A percentile compares a stretch with the other conserved stretches of the same genome.
Evolutionary conservation across 2,888 invertebrate species (phyloP).

Genomic region (Xestia c-nigrum): DNA sequence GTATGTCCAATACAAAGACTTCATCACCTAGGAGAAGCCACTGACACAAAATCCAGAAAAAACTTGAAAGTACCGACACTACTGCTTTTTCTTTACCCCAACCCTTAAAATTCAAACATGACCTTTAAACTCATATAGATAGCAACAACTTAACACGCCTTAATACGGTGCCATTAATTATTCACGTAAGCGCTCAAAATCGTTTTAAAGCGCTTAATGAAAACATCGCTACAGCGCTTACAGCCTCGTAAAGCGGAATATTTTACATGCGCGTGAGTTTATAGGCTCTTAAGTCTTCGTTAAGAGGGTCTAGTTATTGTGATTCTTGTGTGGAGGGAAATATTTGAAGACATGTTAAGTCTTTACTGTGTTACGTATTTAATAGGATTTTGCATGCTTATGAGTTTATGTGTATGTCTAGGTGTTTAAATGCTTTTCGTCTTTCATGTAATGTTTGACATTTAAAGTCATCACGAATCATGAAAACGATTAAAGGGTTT

Average conservation of each 20-base stretch:
- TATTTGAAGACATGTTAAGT: constrained; percentile 22
- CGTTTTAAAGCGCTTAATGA: constrained; percentile 54
- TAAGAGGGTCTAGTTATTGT: constrained; percentile 35
- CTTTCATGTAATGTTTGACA: neutral
- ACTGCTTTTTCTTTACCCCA: neutral
- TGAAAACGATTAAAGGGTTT: neutral
- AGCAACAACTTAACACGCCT: constrained; percentile 25
- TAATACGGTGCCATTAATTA: constrained; percentile 47
- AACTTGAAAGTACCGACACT: neutral
- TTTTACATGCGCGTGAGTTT: constrained; percentile 54
- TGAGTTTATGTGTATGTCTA: neutral
- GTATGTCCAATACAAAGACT: neutral
- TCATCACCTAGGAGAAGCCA: neutral
- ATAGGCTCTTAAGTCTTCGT: constrained; percentile 43
- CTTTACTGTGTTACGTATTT: constrained; percentile 6
- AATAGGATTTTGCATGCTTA: neutral
- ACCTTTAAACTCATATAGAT: constrained; percentile 25
- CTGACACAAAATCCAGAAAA: neutral
- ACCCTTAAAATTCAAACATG: constrained; percentile 1
- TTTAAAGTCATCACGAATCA: neutral
- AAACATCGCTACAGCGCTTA: constrained; percentile 54
- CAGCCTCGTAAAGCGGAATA: constrained; percentile 47
- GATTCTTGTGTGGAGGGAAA: constrained; percentile 20
- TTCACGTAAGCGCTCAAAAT: constrained; percentile 60
- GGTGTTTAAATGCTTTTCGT: neutral